phyloP scores from a whole-genome alignment of 2,113 vertebrate genomes.

The Panurus biarmicus region DNA sequence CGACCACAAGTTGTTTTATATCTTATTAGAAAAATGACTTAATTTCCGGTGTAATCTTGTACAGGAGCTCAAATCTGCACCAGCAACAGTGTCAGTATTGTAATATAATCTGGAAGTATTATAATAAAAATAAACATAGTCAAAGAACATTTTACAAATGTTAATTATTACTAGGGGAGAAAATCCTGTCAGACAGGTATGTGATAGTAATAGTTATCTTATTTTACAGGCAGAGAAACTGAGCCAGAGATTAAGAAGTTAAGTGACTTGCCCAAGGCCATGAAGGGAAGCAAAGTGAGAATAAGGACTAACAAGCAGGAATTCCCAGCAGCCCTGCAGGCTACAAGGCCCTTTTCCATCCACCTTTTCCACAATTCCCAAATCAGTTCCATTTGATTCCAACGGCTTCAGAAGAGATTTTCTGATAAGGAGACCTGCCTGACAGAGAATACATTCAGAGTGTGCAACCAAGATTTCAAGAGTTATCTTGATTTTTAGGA shows the following conservation, averaged over 20 bases:
- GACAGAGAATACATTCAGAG: background rate
- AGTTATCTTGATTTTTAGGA: background rate
- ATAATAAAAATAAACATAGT: slow-evolving; percentile 43
- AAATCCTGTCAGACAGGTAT: slow-evolving; percentile 49
- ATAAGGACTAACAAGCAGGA: slow-evolving; percentile 23
- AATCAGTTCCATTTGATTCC: slow-evolving; percentile 1
- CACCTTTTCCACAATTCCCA: background rate
- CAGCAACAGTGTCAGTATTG: background rate
- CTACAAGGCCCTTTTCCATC: background rate
- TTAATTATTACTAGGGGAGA: slow-evolving; percentile 56
- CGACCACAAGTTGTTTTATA: slow-evolving; percentile 28
- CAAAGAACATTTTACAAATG: slow-evolving; percentile 39
- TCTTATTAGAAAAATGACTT: slow-evolving; percentile 35
- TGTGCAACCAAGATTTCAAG: background rate
- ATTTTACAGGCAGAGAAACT: slow-evolving; percentile 39
- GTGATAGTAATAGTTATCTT: slow-evolving; percentile 33
- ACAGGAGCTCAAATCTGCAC: slow-evolving; percentile 23
- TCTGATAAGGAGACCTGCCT: background rate
- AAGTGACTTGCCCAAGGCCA: slow-evolving; percentile 50
- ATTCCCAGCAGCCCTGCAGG: slow-evolving; percentile 28
- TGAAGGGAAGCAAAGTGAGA: slow-evolving; percentile 2
- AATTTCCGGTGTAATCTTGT: slow-evolving; percentile 38
- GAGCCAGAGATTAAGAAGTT: slow-evolving; percentile 57
- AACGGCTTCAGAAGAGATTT: background rate
- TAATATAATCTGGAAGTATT: slow-evolving; percentile 36